These are phyloP conservation scores for Pomatostomus ruficeps DNA, from an alignment of 2,113 vertebrate genomes.

Conservation along the genomic window DNA sequence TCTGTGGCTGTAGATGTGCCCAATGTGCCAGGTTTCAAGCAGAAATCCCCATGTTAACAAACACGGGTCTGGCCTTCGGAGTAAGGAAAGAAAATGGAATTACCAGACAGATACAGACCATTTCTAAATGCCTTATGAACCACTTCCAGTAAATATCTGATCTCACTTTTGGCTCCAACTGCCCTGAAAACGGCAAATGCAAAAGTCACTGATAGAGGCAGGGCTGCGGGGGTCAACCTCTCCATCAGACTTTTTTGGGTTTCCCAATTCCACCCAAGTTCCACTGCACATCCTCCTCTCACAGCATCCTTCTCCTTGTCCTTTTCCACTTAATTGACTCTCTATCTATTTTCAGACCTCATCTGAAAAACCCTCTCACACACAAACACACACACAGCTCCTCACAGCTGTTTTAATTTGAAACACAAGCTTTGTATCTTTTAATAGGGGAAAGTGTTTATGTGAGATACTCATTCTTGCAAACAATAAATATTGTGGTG, in stretches of 20 bases:
- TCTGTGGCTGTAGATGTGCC: not conserved
- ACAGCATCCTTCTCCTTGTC: not conserved
- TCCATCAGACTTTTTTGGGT: not conserved
- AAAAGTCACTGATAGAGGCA: not conserved
- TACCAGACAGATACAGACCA: fast-evolving
- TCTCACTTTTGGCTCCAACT: not conserved
- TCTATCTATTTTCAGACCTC: not conserved
- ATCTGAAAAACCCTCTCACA: not conserved
- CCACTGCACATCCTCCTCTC: not conserved
- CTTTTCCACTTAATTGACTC: not conserved
- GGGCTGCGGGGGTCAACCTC: not conserved
- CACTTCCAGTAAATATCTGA: not conserved
- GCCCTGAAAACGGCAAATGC: not conserved
- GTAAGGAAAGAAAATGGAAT: not conserved
- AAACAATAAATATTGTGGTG: not conserved
- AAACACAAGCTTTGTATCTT: not conserved
- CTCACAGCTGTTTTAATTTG: not conserved
- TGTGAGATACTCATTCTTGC: not conserved
- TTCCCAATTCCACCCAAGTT: not conserved
- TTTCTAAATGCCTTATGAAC: not conserved
- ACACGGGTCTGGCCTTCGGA: fast-evolving
- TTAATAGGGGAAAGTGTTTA: not conserved
- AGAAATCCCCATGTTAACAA: not conserved
- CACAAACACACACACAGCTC: not conserved
- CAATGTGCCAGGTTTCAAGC: not conserved